Conservation (phyloP, 1,140 invertebrate species). For the Heliothis subflexa region DNA sequence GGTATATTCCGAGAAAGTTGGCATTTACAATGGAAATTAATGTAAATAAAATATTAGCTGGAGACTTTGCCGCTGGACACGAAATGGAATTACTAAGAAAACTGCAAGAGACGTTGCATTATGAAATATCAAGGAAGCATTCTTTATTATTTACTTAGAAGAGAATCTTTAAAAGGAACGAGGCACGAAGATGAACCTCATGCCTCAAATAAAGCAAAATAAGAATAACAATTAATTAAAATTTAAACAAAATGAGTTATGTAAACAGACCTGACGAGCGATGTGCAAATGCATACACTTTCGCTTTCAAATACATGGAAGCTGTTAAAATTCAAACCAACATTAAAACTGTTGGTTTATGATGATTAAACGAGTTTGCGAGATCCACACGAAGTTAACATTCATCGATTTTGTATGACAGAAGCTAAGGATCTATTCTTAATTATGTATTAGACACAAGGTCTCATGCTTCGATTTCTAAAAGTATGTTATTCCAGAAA, state of each 20-base stretch:
- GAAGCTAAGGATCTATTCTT: no score
- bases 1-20: conserved; percentile 34
- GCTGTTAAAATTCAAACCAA: conserved; percentile 32
- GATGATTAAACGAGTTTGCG: conserved; percentile 27
- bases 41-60: conserved; percentile 27
- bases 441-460: no score
- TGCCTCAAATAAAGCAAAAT: not conserved
- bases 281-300: conserved; percentile 35
- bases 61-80: not conserved
- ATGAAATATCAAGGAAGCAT: no score
- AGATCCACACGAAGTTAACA: conserved; percentile 4
- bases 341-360: conserved; percentile 28
- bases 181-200: no score
- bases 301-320: conserved; percentile 36
- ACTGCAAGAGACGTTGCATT: no score
- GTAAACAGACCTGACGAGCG: not conserved
- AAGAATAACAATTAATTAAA: not conserved
- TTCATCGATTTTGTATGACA: conserved; percentile 3
- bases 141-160: no score
- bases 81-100: not conserved
- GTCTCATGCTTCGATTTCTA: no score
- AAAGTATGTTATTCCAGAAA: no score
- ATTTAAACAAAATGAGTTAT: conserved; percentile 1
- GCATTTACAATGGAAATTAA: conserved; percentile 31
- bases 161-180: no score